Conservation (phyloP, 2,888 invertebrate genomes). For the Drosophila peninsularis region DNA sequence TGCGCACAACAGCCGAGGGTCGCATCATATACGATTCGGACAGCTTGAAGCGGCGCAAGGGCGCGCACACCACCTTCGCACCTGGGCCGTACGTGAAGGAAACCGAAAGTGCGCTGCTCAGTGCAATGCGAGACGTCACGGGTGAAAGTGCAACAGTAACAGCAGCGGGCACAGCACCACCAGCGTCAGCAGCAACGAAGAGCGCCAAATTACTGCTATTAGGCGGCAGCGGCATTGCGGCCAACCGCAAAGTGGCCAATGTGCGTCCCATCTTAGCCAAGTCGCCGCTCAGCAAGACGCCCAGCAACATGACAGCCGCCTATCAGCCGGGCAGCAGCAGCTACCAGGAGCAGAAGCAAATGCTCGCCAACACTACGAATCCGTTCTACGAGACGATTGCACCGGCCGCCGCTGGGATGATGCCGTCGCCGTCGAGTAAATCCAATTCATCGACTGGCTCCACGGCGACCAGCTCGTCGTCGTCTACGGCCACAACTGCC, state of each 20-base stretch:
- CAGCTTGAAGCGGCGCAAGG: constrained; percentile 90
- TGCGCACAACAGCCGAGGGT: constrained; percentile 91
- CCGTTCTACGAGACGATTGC: constrained; percentile 78
- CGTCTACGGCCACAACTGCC: constrained; percentile 69
- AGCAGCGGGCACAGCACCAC: constrained; percentile 17
- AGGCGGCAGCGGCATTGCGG: constrained; percentile 73
- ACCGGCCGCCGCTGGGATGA: constrained; percentile 53
- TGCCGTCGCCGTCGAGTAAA: constrained; percentile 82
- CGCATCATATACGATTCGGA: constrained; percentile 95
- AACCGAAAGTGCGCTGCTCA: constrained; percentile 85
- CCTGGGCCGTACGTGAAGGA: constrained; percentile 94
- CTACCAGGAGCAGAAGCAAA: constrained; percentile 75
- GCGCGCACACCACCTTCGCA: constrained; percentile 93
- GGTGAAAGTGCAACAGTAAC: constrained; percentile 69
- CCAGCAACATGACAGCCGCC: constrained; percentile 27
- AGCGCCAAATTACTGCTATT: constrained; percentile 72
- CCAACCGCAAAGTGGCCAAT: constrained; percentile 82
- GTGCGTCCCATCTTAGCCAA: constrained; percentile 82
- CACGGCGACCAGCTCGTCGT: constrained; percentile 75
- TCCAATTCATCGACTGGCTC: constrained; percentile 82
- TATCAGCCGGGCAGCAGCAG: constrained; percentile 46
- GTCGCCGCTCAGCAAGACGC: constrained; percentile 55
- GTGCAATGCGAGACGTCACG: constrained; percentile 58
- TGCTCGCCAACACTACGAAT: constrained; percentile 79
- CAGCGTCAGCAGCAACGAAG: constrained; percentile 35